These are phyloP conservation scores for Equus przewalskii DNA, from an alignment of 2,113 vertebrate genomes.

Conservation along the genomic window DNA sequence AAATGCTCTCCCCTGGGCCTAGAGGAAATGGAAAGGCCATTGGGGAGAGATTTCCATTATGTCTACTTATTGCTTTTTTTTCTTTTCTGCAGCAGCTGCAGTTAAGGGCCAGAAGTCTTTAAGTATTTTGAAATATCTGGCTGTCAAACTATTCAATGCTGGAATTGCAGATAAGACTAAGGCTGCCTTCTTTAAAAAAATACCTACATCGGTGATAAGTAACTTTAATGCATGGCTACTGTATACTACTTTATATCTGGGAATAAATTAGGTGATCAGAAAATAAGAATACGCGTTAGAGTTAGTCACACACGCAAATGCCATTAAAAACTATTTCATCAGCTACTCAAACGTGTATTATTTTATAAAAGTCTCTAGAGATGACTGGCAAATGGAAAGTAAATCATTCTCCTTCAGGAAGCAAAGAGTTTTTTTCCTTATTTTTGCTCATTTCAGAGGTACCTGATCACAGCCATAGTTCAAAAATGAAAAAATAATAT, in stretches of 20 bases:
- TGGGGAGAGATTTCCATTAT: constrained; percentile 53
- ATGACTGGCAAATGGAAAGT: not conserved
- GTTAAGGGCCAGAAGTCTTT: constrained; percentile 48
- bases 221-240: constrained; percentile 35
- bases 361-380: not conserved
- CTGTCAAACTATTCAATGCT: constrained; percentile 78
- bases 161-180: constrained; percentile 77
- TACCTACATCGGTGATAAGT: constrained; percentile 17
- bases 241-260: not conserved
- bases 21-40: constrained; percentile 54
- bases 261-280: constrained; percentile 52
- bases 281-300: not conserved
- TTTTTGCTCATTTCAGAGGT: constrained; percentile 15
- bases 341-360: not conserved
- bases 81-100: constrained; percentile 32
- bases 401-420: not conserved
- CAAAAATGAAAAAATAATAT: not conserved
- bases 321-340: not conserved
- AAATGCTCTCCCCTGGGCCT: not conserved
- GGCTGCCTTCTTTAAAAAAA: constrained; percentile 73
- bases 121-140: constrained; percentile 80
- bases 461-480: not conserved
- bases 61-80: constrained; percentile 38
- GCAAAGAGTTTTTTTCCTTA: not conserved
- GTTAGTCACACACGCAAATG: not conserved